phyloP scores from a whole-genome alignment of 2,797 vertebrate species.

The Danio tinwini region DNA sequence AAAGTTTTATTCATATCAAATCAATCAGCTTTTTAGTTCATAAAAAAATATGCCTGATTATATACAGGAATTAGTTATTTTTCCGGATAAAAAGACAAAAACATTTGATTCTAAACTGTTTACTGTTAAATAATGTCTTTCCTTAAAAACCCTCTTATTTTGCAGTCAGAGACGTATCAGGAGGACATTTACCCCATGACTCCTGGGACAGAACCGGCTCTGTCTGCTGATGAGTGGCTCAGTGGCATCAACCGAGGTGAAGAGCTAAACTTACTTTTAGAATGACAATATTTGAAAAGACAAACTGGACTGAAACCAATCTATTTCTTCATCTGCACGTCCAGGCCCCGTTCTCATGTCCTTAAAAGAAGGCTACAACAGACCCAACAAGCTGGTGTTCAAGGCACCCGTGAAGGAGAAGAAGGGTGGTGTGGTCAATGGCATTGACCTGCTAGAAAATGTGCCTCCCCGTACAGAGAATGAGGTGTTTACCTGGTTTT shows the following conservation, averaged over 20 bases:
- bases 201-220: conserved; percentile 88
- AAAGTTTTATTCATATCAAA: too few relatives aligned
- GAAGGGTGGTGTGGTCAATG: conserved; percentile 93
- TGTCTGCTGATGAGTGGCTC: conserved; percentile 92
- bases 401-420: conserved; percentile 93
- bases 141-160: conserved; percentile 44
- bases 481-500: conserved; percentile 77
- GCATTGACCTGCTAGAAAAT: conserved; percentile 95
- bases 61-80: too few relatives aligned
- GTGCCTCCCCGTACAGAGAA: conserved; percentile 96
- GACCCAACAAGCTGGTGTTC: conserved; percentile 87
- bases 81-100: too few relatives aligned
- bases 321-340: conserved; percentile 24
- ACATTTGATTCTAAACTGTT: too few relatives aligned
- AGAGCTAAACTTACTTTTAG: conserved; percentile 6
- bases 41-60: too few relatives aligned
- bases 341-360: conserved; percentile 95
- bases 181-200: conserved; percentile 99
- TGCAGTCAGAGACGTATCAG: conserved; percentile 96
- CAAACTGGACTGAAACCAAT: neutral
- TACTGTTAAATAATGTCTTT: too few relatives aligned
- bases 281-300: neutral
- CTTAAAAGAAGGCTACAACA: conserved; percentile 92
- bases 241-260: conserved; percentile 93
- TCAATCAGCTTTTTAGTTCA: too few relatives aligned